Evolutionary conservation across 2,888 invertebrate genomes (phyloP).

Genomic region (Marronus borbonicus): DNA sequence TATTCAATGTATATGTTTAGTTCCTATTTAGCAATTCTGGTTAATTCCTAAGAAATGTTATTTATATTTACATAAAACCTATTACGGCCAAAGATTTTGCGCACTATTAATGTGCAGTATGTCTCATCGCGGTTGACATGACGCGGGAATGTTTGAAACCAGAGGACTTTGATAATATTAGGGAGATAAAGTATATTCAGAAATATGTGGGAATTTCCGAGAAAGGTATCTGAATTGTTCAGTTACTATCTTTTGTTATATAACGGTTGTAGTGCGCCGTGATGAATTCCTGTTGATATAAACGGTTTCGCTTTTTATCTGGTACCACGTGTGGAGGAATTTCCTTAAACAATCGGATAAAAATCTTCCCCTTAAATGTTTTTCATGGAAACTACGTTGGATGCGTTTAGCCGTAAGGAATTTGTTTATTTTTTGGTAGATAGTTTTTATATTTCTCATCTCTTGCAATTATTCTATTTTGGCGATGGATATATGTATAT

Average conservation of each 20-base stretch:
- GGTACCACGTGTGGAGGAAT: neutral
- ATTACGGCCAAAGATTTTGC: neutral
- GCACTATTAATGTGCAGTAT: neutral
- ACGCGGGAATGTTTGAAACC: neutral
- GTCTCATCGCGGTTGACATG: neutral
- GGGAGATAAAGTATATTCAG: neutral
- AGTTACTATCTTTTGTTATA: neutral
- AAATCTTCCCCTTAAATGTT: neutral
- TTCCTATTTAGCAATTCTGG: too few relatives aligned
- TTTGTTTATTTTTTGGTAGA: too few relatives aligned
- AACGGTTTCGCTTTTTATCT: neutral
- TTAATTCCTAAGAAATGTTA: neutral
- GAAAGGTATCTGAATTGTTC: neutral
- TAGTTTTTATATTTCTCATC: too few relatives aligned
- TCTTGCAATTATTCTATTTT: too few relatives aligned
- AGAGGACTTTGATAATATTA: neutral
- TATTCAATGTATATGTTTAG: too few relatives aligned
- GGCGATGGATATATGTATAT: too few relatives aligned
- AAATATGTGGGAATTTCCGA: slow-evolving; percentile 8
- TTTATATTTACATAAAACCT: slow-evolving; percentile 6
- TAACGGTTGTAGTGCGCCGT: neutral
- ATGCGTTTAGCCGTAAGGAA: too few relatives aligned
- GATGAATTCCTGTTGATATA: neutral
- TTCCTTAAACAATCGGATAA: slow-evolving; percentile 1
- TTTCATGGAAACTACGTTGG: too few relatives aligned